These are phyloP conservation scores for Haemorhous mexicanus DNA, from an alignment of 2,113 vertebrate genomes.

Conservation along the genomic window DNA sequence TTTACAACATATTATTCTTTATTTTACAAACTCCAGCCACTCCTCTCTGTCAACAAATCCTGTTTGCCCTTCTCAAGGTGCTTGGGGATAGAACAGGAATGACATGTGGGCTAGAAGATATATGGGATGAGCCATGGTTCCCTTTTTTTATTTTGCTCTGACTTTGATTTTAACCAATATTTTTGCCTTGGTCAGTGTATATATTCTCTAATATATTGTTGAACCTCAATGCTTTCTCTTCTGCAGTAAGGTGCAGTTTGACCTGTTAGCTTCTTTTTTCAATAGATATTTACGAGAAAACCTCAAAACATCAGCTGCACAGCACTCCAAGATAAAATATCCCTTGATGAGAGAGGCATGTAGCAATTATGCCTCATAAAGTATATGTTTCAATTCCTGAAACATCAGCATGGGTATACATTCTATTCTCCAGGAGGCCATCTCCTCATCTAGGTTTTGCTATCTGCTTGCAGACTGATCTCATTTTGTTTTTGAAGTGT, in stretches of 20 bases:
- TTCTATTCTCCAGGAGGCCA: not conserved
- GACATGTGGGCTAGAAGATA: not conserved
- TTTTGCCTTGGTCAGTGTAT: not conserved
- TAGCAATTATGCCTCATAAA: not conserved
- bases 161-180: not conserved
- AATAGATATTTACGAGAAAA: not conserved
- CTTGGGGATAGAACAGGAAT: not conserved
- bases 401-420: not conserved
- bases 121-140: not conserved
- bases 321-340: not conserved
- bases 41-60: not conserved
- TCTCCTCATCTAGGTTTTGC: not conserved
- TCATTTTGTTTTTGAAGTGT: not conserved
- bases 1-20: not conserved
- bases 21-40: not conserved
- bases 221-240: not conserved
- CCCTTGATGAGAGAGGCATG: not conserved
- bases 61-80: not conserved
- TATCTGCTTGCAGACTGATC: not conserved
- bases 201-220: not conserved
- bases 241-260: not conserved
- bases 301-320: not conserved
- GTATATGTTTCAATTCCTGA: not conserved
- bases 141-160: not conserved
- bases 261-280: not conserved